Evolutionary conservation across 2,113 vertebrate species (phyloP), one percentile per base, ranked within the genome.

Genomic region (Phainopepla nitens): DNA sequence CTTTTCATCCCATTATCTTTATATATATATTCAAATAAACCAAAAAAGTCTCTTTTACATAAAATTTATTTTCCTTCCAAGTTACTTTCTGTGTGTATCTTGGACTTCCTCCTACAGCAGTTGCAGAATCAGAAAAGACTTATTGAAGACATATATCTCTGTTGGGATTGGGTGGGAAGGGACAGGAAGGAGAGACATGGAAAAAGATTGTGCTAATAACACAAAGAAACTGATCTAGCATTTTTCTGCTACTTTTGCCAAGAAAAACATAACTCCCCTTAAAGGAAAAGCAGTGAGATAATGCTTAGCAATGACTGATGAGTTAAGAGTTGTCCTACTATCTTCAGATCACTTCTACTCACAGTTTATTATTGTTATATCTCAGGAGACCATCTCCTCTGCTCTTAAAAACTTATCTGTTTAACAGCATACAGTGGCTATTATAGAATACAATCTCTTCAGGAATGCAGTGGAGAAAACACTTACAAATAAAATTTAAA

Each of bases 141-240:
- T 1, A 31, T 54, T 71, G 42, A 58, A 60, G 2, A 27, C 10
- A 41, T 16, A 1, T 28, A 10, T 39, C 4, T 45, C 3, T 56
- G 2, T 44, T 47, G 21, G 29, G 21, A 8, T 17, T 27, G 3
- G 4, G 6, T 1, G 2, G 6, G 23, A 23, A 15, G 3, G 53
- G 7, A 9, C 2, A 68, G 20, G 3, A 13, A 61, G 23, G 21
- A 50, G 31, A 57, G 3, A 27, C 1, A 0, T 10, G 6, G 14
- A 44, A 42, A 50, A 4, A 36, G 6, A 35, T 11, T 54, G 0
- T 14, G 1, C 9, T 41, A 56, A 31, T 78, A 62, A 89, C 4
- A 42, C 8, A 61, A 25, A 60, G 9, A 47, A 13, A 51, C 61
- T 3, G 11, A 54, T 36, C 7, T 24, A 50, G 10, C 9, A 50